Evolutionary conservation across 2,797 vertebrate species (phyloP).

Genomic region (Hapalemur alaotrensis): DNA sequence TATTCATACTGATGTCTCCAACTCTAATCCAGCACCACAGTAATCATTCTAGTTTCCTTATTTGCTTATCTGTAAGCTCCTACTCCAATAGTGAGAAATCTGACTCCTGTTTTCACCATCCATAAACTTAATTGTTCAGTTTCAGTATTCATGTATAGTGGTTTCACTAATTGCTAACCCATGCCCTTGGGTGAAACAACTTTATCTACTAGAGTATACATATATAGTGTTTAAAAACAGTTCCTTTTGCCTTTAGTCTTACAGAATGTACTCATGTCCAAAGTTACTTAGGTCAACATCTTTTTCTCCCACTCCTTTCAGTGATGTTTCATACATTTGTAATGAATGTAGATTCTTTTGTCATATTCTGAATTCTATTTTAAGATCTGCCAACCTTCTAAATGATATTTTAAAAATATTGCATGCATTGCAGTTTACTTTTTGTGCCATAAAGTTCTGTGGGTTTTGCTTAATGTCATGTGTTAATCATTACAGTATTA

Average conservation of each 20-base stretch:
- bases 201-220: neutral
- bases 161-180: neutral
- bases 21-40: neutral
- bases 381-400: neutral
- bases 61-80: neutral
- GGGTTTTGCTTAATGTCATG: neutral
- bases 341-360: neutral
- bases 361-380: neutral
- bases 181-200: neutral
- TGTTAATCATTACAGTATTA: neutral
- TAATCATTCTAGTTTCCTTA: neutral
- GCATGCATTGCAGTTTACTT: neutral
- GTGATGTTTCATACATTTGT: neutral
- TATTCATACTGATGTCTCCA: neutral
- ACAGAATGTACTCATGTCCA: neutral
- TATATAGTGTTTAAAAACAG: neutral
- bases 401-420: neutral
- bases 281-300: neutral
- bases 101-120: neutral
- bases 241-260: neutral
- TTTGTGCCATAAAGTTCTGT: neutral
- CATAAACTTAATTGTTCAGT: neutral
- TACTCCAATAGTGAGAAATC: neutral
- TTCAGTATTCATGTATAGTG: neutral
- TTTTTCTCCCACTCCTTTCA: neutral